Evolutionary conservation across 2,113 vertebrate species (phyloP).

Genomic region (Rhynchomys soricoides): DNA sequence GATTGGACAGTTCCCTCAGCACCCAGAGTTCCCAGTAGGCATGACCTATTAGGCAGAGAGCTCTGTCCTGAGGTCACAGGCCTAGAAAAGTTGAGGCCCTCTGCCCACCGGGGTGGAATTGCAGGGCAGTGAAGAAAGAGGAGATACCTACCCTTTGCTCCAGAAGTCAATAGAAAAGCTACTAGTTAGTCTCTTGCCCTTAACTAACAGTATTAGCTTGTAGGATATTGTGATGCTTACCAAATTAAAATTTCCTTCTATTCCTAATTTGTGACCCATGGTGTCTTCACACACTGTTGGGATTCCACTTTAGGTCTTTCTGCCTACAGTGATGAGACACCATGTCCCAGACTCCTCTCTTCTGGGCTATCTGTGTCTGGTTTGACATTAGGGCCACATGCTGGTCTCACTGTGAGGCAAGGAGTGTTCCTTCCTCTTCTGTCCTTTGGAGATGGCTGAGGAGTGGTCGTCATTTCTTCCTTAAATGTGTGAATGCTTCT

Average conservation of each 20-base stretch:
- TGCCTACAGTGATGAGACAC: background rate
- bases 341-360: background rate
- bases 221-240: background rate
- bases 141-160: background rate
- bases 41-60: background rate
- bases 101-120: background rate
- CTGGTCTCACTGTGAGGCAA: background rate
- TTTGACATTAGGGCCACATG: background rate
- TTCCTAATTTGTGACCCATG: background rate
- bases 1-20: background rate
- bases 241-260: background rate
- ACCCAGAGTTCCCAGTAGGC: too few species aligned
- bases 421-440: background rate
- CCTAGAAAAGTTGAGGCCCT: background rate
- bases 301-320: slow-evolving; percentile 5
- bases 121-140: background rate
- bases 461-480: background rate
- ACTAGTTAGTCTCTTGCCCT: background rate
- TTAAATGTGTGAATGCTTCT: background rate
- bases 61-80: background rate
- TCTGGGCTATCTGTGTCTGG: background rate
- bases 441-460: background rate
- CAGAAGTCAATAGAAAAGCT: background rate
- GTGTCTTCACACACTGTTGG: background rate
- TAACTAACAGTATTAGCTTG: background rate